phyloP scores from a whole-genome alignment of 2,797 vertebrate genomes.

The Gallinago nigripennis region DNA sequence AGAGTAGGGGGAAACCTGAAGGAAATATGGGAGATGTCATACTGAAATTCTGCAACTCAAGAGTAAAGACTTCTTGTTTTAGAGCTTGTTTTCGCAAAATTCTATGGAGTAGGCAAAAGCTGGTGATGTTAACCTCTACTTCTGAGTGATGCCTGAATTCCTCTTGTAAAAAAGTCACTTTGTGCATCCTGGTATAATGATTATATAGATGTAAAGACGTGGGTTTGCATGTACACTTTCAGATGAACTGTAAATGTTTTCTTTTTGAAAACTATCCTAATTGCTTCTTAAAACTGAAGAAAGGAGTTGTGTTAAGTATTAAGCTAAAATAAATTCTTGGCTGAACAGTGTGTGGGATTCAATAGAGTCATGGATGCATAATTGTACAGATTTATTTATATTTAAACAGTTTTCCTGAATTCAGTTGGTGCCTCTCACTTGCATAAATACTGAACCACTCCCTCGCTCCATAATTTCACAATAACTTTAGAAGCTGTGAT shows the following conservation, averaged over 20 bases:
- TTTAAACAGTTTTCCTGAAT: constrained; percentile 16
- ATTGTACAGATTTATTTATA: constrained; percentile 47
- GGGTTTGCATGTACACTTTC: not conserved
- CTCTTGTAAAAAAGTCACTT: not conserved
- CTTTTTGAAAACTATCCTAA: not conserved
- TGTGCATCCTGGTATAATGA: not conserved
- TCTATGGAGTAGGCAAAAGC: not conserved
- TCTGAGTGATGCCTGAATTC: not conserved
- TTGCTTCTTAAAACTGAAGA: not conserved
- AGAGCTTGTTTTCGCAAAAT: not conserved
- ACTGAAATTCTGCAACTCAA: not conserved
- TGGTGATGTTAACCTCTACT: not conserved
- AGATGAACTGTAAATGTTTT: not conserved
- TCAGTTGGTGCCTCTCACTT: constrained; percentile 3
- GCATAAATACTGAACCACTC: not conserved
- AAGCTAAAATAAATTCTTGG: constrained; percentile 19
- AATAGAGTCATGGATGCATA: not conserved
- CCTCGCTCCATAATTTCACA: not conserved
- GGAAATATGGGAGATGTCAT: not conserved
- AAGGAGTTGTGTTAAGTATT: constrained; percentile 13
- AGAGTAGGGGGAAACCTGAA: not conserved
- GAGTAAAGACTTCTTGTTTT: not conserved
- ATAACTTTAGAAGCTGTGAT: not conserved
- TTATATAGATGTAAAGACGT: not conserved
- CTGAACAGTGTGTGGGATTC: not conserved